Base-by-base conservation (phyloP, 92 coral and sea anemone genomes). In the Zoanthus gigantus region DNA sequence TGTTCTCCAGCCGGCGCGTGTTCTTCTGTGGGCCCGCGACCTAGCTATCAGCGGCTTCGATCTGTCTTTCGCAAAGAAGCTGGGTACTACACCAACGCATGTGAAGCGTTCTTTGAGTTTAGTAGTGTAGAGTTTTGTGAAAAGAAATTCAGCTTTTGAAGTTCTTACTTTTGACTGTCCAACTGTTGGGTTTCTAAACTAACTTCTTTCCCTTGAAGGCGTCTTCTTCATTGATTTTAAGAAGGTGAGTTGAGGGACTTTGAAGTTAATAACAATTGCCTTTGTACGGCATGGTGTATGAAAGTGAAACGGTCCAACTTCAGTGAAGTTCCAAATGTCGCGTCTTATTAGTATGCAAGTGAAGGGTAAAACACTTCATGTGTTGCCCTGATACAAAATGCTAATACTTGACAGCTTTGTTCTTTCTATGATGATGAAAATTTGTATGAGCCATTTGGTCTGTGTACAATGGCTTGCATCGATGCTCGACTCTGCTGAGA, bases 51-150 rank as follows among this genome's bases (percentile, higher is more conserved):
- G 63, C 57, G 61, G 37, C 0, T 29, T 13, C n/a, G 31, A 0
- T 17, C 82, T 11, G 16, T 16, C 0, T 5, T 46, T n/a, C 60
- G 60, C 60, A 71, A 63, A 71, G 61, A 14, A 47, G 6, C 85
- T 81, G 85, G 85, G 85, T 28, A 81, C 85, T 63, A 81, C 47
- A 46, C 76, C 7, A 81, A 81, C 85, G 85, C 85, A 81, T 81
- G 85, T 81, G 85, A 58, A 81, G 58, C 85, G 85, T 81, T 81
- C 75, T 79, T 3, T 1, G 6, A 28, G 2, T 18, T 32, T 29
- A 7, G 46, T 63, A 46, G 2, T 67, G 0, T 61, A 6, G 12
- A 56, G 10, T n/a, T 81, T 81, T 18, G n/a, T 44, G 44, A 5
- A 60, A 13, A 15, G 34, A 61, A 9, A 13, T 77, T 48, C 31